Percentiles rank a stretch among this genome's conserved stretches.
phyloP scores from a whole-genome alignment of 2,888 invertebrate species.

The Tipula helvola region DNA sequence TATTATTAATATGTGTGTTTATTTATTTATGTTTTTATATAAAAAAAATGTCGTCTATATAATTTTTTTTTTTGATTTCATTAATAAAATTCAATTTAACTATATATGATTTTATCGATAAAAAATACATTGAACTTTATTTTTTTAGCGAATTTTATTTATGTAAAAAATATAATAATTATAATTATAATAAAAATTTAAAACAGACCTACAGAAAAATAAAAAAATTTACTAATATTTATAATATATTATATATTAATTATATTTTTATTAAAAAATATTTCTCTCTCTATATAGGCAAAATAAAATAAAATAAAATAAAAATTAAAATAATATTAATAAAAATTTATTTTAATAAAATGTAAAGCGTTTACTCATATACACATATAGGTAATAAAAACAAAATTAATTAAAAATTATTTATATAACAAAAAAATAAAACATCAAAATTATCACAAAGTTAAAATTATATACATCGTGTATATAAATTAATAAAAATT shows the following conservation, averaged over 20 bases:
- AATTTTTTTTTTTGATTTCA: neutral
- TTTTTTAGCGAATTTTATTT: neutral
- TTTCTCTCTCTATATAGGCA: neutral
- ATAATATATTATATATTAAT: neutral
- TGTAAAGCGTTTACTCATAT: neutral
- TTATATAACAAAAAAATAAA: neutral
- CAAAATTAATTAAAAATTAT: neutral
- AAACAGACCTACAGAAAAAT: neutral
- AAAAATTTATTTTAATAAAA: slow-evolving; percentile 4
- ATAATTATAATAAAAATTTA: neutral
- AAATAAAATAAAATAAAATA: neutral
- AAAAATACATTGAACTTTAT: neutral
- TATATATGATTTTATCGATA: neutral
- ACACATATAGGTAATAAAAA: neutral
- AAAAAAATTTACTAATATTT: neutral
- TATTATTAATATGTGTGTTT: neutral
- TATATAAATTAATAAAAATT: neutral
- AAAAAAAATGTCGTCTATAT: neutral
- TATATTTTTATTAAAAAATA: neutral
- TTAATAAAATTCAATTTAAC: neutral
- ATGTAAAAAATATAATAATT: neutral
- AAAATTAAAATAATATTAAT: neutral
- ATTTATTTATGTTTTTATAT: neutral
- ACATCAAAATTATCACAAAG: slow-evolving; percentile 4
- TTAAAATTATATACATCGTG: neutral